Base-by-base conservation (phyloP, 2,113 vertebrate species). In the Glaucidium brasilianum region DNA sequence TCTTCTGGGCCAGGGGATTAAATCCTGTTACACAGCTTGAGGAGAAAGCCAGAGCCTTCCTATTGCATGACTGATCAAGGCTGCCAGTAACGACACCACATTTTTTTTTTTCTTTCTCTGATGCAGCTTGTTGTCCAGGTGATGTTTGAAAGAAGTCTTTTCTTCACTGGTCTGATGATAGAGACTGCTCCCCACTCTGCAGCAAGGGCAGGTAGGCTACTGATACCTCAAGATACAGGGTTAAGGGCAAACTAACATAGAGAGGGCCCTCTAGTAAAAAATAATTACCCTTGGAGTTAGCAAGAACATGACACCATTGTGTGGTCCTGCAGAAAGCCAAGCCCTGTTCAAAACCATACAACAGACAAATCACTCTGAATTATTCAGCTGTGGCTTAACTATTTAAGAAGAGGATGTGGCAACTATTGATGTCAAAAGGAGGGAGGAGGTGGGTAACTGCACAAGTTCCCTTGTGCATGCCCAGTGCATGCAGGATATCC, bases 311-410 rank as follows among this genome's bases (percentile, higher is more conserved):
- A 23, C 4, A 53, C 25, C 35, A 50, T 23, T 84, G 19, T 58
- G 45, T 50, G 41, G 29, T 84, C 50, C 67, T 80, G 67, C 75
- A 74, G 69, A 43, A 15, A 83, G 45, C 45, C 64, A 91, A 66
- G 3, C 34, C 25, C 67, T 88, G 45, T 45, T 90, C 78, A 52
- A 86, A 66, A 88, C 17, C 67, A 91, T n/a, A 62, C 39, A 79
- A 75, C 1, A 92, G 85, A 83, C 30, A 94, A 52, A 66, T 88
- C 34, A 52, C 41, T 66, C 63, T 73, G 49, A 94, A 83, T 89
- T 89, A 87, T 81, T 81, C 73, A 94, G 52, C 64, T 77, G 26
- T 26, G 74, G 56, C 87, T 94, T 74, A 92, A 86, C 80, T 94
- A 91, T 66, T 92, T 27, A 74, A 77, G 68, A 63, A 50, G 52